These are phyloP conservation scores for Amorpha juglandis DNA, from an alignment of 2,888 invertebrate genomes.

Conservation along the genomic window DNA sequence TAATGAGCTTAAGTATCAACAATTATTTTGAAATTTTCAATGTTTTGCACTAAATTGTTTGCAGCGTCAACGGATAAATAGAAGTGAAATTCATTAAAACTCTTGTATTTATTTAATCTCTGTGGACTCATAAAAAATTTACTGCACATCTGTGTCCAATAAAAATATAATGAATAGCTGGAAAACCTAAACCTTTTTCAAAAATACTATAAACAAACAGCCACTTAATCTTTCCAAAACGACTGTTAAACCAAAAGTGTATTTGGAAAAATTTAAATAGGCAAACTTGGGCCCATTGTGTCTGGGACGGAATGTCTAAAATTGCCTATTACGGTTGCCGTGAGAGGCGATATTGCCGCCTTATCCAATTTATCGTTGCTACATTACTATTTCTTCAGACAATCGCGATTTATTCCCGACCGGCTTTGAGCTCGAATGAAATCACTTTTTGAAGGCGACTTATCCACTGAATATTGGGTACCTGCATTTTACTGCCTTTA, in stretches of 20 bases:
- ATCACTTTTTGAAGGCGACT: conserved; percentile 20
- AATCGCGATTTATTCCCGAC: conserved; percentile 42
- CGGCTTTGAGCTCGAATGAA: conserved; percentile 24
- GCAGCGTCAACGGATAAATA: not conserved
- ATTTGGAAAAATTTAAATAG: conserved; percentile 72
- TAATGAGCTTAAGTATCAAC: too few species aligned
- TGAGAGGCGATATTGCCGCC: conserved; percentile 75
- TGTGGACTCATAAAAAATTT: not conserved
- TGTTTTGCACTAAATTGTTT: not conserved
- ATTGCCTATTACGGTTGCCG: conserved; percentile 77
- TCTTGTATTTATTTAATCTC: not conserved
- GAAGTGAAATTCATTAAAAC: not conserved
- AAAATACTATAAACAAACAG: not conserved
- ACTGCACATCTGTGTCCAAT: not conserved
- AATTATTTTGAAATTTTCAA: too few species aligned
- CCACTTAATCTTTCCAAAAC: conserved; percentile 23
- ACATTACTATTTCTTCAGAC: conserved; percentile 71
- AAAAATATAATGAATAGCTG: not conserved
- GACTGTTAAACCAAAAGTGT: conserved; percentile 40
- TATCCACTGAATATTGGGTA: conserved; percentile 8
- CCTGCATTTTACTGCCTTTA: conserved; percentile 17
- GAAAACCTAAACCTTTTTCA: not conserved
- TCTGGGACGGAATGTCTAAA: conserved; percentile 75
- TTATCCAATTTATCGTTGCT: conserved; percentile 77
- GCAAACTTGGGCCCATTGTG: conserved; percentile 57